Evolutionary conservation across 2,113 vertebrate genomes (phyloP).

Genomic region (Myrmecophaga tridactyla): DNA sequence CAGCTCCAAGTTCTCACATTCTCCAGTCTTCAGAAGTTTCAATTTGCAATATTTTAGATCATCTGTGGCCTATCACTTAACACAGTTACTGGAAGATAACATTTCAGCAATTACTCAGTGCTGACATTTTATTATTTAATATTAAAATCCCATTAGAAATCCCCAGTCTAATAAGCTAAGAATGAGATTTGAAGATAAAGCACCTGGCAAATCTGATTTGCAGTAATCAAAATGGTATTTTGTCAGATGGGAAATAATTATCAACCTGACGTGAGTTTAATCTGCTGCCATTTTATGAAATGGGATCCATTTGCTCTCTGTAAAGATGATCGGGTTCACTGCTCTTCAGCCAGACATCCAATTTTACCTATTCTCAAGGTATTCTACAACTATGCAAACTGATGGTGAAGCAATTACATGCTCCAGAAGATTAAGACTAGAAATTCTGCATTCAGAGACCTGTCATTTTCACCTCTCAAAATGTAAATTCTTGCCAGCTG

Average conservation of each 20-base stretch:
- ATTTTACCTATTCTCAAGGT: slow-evolving; percentile 47
- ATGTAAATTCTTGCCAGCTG: slow-evolving; percentile 56
- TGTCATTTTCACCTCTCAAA: slow-evolving; percentile 62
- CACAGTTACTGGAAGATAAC: slow-evolving; percentile 25
- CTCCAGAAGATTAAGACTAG: slow-evolving; percentile 65
- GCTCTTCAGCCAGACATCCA: slow-evolving; percentile 22
- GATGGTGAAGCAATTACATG: slow-evolving; percentile 62
- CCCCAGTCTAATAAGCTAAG: slow-evolving; percentile 29
- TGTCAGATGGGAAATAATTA: slow-evolving; percentile 64
- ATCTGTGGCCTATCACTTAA: background rate
- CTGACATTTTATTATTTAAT: slow-evolving; percentile 62
- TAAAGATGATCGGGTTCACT: background rate
- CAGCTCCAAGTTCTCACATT: background rate
- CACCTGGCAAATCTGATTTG: slow-evolving; percentile 58
- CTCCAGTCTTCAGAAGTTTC: background rate
- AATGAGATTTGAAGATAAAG: slow-evolving; percentile 51
- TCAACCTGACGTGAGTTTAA: slow-evolving; percentile 48
- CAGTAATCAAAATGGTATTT: slow-evolving; percentile 52
- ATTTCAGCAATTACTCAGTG: background rate
- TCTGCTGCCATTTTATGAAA: slow-evolving; percentile 17
- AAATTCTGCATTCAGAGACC: slow-evolving; percentile 59
- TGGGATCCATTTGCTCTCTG: background rate
- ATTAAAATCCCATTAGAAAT: slow-evolving; percentile 58
- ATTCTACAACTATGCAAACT: slow-evolving; percentile 67
- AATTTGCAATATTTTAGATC: slow-evolving; percentile 6